Conservation (phyloP, 1,140 invertebrate genomes). For the Palaemon carinicauda region DNA sequence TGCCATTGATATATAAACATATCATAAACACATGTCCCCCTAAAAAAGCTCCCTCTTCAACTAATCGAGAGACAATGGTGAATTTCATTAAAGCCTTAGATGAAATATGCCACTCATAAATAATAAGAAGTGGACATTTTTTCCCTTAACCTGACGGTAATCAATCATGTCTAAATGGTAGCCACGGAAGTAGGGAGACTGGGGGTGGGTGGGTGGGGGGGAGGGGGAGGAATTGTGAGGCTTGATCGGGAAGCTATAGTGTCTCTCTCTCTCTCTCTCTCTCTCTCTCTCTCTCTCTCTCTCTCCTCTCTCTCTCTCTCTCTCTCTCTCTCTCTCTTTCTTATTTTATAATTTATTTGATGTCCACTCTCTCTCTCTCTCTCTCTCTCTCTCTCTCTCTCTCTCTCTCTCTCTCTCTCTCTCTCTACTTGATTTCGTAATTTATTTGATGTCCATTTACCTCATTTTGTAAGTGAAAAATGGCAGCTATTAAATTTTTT, state of each 20-base stretch:
- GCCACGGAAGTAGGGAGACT: neutral
- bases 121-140: conserved; percentile 53
- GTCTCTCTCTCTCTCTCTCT: neutral
- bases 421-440: neutral
- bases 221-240: neutral
- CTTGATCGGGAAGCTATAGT: neutral
- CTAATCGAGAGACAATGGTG: conserved; percentile 51
- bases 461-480: too few species aligned
- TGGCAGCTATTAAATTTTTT: too few species aligned
- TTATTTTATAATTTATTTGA: too few species aligned
- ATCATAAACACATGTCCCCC: neutral
- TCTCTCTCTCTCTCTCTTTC: too few species aligned
- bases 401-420: too few species aligned
- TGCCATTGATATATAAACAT: neutral
- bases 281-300: neutral
- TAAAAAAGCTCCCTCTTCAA: conserved; percentile 12
- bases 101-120: conserved; percentile 56
- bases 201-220: neutral
- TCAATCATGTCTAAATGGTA: conserved; percentile 53
- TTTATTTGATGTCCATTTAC: too few species aligned
- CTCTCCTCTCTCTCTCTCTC: neutral
- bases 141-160: conserved; percentile 43
- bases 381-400: too few species aligned
- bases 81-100: conserved; percentile 51
- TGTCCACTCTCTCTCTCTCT: too few species aligned